Evolutionary conservation across 2,888 invertebrate species (phyloP), one percentile per base, ranked within the genome.

Genomic region (Hypercompe scribonia): DNA sequence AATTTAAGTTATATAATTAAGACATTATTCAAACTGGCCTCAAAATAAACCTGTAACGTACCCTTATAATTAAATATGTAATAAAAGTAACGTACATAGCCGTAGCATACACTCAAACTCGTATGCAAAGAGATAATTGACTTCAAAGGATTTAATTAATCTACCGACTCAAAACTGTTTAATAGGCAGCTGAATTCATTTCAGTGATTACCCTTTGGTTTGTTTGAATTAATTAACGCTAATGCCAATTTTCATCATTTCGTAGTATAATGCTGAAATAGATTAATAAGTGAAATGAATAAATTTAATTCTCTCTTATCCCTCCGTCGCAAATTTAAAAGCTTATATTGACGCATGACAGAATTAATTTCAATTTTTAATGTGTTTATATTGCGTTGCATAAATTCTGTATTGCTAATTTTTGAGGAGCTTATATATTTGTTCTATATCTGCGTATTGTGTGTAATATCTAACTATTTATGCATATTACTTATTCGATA

Each of bases 181-280:
- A 36, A 72, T 77, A 75, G 65, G 70, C 68, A 67, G 66, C 65
- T 33, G 54, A 74, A 75, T 68, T 70, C 46, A 36, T 74, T 46
- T 65, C 61, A 54, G 50, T 63, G 78, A 73, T 77, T 54, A 65
- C 69, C 70, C 73, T 77, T 73, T 72, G 34, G 76, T 76, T 74
- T 50, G 73, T 54, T 68, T 46, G 71, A 74, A 79, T 78, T 79
- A 77, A 81, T 82, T 78, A 74, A 74, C 63, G 73, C 66, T 71
- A 70, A 68, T 68, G 63, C 50, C 46, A 67, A 78, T 81, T 82
- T 73, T 71, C 18, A 72, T 36, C 42, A 78, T 70, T 75, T 76
- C 74, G 61, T 70, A 58, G 39, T 68, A 39, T 71, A 71, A 34
- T 54, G 70, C 8, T 54, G 24, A 54, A 65, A 54, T 65, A 71